These are phyloP conservation scores for Mus minutoides DNA, from an alignment of 2,797 vertebrate genomes.

Conservation along the genomic window DNA sequence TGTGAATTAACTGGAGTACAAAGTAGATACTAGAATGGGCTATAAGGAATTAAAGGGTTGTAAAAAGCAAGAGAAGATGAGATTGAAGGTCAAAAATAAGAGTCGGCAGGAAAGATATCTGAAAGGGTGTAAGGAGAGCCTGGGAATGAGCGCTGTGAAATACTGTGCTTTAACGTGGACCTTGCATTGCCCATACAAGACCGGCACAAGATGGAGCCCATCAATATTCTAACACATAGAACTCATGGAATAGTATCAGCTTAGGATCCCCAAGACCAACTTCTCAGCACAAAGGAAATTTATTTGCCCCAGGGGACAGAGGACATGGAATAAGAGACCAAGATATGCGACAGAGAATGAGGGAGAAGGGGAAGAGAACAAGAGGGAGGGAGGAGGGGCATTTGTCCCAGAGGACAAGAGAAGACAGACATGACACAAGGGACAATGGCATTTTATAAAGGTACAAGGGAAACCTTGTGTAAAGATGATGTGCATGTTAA, in stretches of 20 bases:
- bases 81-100: background rate
- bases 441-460: background rate
- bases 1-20: background rate
- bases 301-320: background rate
- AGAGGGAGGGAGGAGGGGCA: background rate
- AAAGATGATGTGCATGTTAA: background rate
- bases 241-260: background rate
- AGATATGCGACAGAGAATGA: background rate
- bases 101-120: background rate
- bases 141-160: background rate
- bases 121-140: background rate
- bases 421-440: background rate
- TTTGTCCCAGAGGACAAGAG: background rate
- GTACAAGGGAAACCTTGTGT: background rate
- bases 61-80: background rate
- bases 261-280: background rate
- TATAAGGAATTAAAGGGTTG: background rate
- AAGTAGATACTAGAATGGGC: background rate
- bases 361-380: background rate
- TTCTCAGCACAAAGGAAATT: background rate
- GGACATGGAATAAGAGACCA: background rate
- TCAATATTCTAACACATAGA: background rate
- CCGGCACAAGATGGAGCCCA: background rate
- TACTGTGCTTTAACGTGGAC: too few species aligned
- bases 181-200: background rate